A percentile compares a stretch with the other conserved stretches of the same genome.
Evolutionary conservation across 2,888 invertebrate species (phyloP).

Genomic region (Diachrysia chrysitis): DNA sequence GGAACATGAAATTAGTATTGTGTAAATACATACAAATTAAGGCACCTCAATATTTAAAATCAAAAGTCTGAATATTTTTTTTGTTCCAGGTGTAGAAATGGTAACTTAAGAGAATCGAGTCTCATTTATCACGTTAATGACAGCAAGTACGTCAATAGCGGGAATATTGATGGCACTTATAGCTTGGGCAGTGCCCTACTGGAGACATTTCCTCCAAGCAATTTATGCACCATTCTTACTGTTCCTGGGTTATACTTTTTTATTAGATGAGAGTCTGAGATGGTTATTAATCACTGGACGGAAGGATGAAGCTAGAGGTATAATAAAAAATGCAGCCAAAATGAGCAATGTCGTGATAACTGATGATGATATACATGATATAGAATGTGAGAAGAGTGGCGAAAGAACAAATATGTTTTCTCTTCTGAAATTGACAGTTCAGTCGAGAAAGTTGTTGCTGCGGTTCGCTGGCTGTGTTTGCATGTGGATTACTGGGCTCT

Average conservation of each 20-base stretch:
- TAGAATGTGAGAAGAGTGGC: conserved; percentile 16
- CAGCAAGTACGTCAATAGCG: conserved; percentile 86
- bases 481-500: conserved; percentile 64
- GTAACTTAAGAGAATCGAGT: conserved; percentile 63
- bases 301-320: conserved; percentile 88
- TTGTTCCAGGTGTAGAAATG: conserved; percentile 63
- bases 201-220: conserved; percentile 90
- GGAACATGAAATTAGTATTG: not conserved
- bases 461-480: conserved; percentile 61
- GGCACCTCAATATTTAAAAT: not conserved
- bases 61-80: not conserved
- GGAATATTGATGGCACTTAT: conserved; percentile 90
- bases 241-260: conserved; percentile 90
- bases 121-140: conserved; percentile 77
- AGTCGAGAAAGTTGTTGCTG: conserved; percentile 56
- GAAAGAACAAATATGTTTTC: not conserved
- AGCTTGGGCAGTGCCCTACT: conserved; percentile 90
- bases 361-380: conserved; percentile 44
- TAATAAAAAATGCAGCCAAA: conserved; percentile 88
- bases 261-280: conserved; percentile 91
- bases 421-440: conserved; percentile 52
- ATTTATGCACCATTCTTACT: conserved; percentile 91
- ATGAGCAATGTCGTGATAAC: conserved; percentile 61
- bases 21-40: not conserved
- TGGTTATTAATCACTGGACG: conserved; percentile 92